Percentiles rank a stretch among this genome's conserved stretches.
phyloP scores from a whole-genome alignment of 1,140 invertebrate species.

The Lasioglossum baleicum region DNA sequence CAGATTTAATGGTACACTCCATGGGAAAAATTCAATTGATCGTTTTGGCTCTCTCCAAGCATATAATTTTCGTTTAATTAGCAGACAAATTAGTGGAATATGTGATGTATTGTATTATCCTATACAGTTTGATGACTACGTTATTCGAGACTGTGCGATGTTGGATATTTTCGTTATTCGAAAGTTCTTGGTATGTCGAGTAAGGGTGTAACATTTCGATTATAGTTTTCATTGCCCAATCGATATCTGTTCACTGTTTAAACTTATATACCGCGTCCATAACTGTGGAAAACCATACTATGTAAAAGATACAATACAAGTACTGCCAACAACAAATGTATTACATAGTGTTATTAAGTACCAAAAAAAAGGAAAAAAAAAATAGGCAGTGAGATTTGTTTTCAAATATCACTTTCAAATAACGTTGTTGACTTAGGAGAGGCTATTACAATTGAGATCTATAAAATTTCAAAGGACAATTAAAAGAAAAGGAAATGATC shows the following conservation, averaged over 20 bases:
- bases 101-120: slow-evolving; percentile 27
- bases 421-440: slow-evolving; percentile 37
- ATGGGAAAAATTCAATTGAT: slow-evolving; percentile 14
- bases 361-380: slow-evolving; percentile 24
- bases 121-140: slow-evolving; percentile 12
- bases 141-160: slow-evolving; percentile 4
- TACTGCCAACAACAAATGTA: slow-evolving; percentile 38
- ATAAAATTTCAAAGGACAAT: slow-evolving; percentile 16
- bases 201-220: slow-evolving; percentile 29
- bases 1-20: not conserved
- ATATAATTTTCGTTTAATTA: slow-evolving; percentile 12
- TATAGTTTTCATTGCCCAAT: slow-evolving; percentile 26
- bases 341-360: slow-evolving; percentile 36
- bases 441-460: slow-evolving; percentile 37
- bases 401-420: slow-evolving; percentile 25
- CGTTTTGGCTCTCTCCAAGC: not conserved
- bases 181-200: slow-evolving; percentile 4
- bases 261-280: slow-evolving; percentile 25
- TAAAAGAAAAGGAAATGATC: slow-evolving; percentile 1
- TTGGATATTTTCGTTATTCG: slow-evolving; percentile 34
- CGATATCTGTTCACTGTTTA: slow-evolving; percentile 17
- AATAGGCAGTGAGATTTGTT: slow-evolving; percentile 28
- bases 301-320: slow-evolving; percentile 32
- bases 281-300: slow-evolving; percentile 41
- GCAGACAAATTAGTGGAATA: slow-evolving; percentile 9